Evolutionary conservation across 2,797 vertebrate genomes (phyloP).

Genomic region (Graptemys geographica): DNA sequence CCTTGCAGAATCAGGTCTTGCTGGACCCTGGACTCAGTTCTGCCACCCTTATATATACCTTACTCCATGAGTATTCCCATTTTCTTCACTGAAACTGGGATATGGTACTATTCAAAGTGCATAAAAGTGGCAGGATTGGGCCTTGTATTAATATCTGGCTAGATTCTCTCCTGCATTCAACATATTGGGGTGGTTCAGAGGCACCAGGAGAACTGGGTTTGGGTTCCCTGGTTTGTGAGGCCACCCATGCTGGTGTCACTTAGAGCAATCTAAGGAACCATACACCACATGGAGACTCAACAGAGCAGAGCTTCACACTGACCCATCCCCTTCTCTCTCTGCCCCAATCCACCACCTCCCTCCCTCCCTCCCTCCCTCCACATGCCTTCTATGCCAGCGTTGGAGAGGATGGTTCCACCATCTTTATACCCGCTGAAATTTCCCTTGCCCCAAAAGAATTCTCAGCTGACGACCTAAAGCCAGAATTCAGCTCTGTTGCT

Average conservation of each 20-base stretch:
- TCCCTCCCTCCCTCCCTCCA: not conserved
- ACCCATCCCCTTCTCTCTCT: not conserved
- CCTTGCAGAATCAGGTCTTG: not conserved
- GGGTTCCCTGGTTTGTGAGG: not conserved
- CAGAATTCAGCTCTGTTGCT: not conserved
- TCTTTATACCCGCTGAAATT: not conserved
- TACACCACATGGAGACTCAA: not conserved
- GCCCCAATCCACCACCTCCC: not conserved
- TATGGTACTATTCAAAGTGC: not conserved
- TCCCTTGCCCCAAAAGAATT: not conserved
- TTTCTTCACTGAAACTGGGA: not conserved
- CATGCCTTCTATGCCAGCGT: not conserved
- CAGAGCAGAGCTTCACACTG: not conserved
- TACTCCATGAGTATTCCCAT: not conserved
- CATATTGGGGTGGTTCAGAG: not conserved
- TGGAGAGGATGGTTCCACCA: not conserved
- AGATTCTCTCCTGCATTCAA: not conserved
- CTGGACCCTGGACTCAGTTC: not conserved
- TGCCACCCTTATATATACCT: not conserved
- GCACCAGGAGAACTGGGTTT: not conserved
- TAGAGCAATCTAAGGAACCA: not conserved
- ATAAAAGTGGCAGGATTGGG: not conserved
- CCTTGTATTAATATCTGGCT: not conserved
- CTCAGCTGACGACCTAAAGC: not conserved
- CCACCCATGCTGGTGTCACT: not conserved